Base-by-base conservation (phyloP, 2,113 vertebrate species). In the Numenius arquata region DNA sequence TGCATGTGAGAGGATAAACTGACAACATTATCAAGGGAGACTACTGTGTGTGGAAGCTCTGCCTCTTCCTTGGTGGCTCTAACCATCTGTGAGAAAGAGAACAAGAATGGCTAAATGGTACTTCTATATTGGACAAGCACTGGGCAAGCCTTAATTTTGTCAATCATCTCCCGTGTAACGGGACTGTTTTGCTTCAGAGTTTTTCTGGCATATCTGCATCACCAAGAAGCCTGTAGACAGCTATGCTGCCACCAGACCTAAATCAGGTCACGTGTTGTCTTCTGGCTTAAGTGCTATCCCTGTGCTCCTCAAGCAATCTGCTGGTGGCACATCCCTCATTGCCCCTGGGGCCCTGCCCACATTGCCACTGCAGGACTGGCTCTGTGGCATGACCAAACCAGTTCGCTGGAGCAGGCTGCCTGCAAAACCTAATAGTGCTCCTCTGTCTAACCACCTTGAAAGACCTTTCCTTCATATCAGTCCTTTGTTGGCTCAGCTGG, bases 401-500 rank as follows among this genome's bases (percentile, higher is more conserved):
- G 25, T n/a, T n/a, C 45, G 26, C 40, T 52, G 50, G 25, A 58
- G 45, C 1, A 32, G 27, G 45, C 38, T 88, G 73, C 79, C 53
- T 4, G 2, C 74, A 90, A 62, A 92, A 41, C 17, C 9, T 17
- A 68, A 5, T 8, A 66, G 53, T 41, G 6, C 26, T 38, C 9
- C 11, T 36, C 56, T 89, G 61, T 79, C 66, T 38, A 50, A 58
- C 17, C 62, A 83, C 85, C 85, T 63, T 74, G 78, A 90, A 94
- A 94, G 55, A 90, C 81, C 75, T 95, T 47, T 40, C 34, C n/a
- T 79, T 76, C 45, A 0, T 90, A 80, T 71, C 82, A 83, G 71
- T 25, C 15, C 75, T 94, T 22, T 85, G 78, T 85, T 94, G 92
- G 53, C 55, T 94, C 93, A 94, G 91, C 88, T 93, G 95, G 88